Evolutionary conservation across 2,113 vertebrate species (phyloP).

Genomic region (Prinia subflava): DNA sequence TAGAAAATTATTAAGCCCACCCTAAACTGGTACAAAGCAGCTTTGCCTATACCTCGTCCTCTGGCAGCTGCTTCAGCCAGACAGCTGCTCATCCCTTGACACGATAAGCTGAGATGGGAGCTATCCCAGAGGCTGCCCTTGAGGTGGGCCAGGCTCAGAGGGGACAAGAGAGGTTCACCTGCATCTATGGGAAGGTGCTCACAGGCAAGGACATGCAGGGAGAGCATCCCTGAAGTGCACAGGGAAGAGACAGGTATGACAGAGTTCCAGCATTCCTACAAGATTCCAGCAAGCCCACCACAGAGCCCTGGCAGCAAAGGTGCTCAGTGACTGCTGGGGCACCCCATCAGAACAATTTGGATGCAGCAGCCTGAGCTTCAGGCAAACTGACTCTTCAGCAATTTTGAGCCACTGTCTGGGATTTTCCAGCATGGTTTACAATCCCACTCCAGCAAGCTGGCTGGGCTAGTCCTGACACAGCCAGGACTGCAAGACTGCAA

Average conservation of each 20-base stretch:
- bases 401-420: background rate
- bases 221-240: background rate
- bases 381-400: background rate
- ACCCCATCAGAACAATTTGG: background rate
- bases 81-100: background rate
- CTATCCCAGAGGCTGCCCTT: background rate
- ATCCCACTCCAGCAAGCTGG: background rate
- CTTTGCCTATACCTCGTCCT: background rate
- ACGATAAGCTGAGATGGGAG: background rate
- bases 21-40: background rate
- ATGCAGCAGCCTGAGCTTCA: background rate
- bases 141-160: background rate
- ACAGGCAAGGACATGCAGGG: background rate
- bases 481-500: background rate
- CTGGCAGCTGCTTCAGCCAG: conserved; percentile 5
- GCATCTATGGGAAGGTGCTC: background rate
- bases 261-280: background rate
- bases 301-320: background rate
- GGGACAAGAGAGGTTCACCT: background rate
- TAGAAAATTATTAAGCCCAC: background rate
- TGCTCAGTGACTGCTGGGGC: background rate
- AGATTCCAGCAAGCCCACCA: background rate
- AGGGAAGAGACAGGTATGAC: background rate
- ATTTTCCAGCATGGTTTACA: background rate
- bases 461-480: background rate